Evolutionary conservation across 1,140 invertebrate genomes (phyloP), one percentile per base, ranked within the genome.

Genomic region (Brachionus plicatilis): DNA sequence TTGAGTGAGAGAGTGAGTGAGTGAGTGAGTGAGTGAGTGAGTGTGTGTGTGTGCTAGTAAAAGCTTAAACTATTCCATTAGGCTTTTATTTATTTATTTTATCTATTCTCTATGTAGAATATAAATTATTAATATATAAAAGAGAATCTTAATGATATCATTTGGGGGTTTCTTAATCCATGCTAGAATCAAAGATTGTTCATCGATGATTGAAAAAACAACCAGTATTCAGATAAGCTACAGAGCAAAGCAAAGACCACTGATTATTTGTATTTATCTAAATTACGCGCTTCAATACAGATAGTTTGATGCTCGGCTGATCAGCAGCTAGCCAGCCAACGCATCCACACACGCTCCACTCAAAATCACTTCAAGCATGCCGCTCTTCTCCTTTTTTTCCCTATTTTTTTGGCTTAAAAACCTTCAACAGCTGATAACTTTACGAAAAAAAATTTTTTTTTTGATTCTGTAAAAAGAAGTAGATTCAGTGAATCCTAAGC

Each of bases 141-240:
- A 41, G n/a, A 72, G 17, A 41, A 72, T 72, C 68, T 72, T 72
- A 72, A 72, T 43, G 68, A 72, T 72, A 72, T 72, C 68, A 72
- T 72, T 72, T 72, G 68, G 68, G 68, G 68, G 41, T 72, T 72
- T 72, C 68, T 43, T 41, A 43, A 43, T 72, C 37, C 66, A 68
- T 68, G 33, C 33, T 33, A 68, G 33, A 68, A 72, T 72, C 68
- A 72, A 43, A 41, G 33, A 43, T 72, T 72, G 33, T 72, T 72
- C 68, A 72, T 72, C 68, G 68, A 72, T 72, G 68, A 72, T 72
- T 72, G 68, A 72, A 72, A 72, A 72, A 72, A 72, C 68, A 72
- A 72, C 68, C 41, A 72, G 41, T 3, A 43, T 41, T 72, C 41
- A 72, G 17, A 60, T 60, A 60, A 60, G 53, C 53, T 60, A 60